These are phyloP conservation scores for Galeopsomyia nigrocyanea DNA, from an alignment of 2,888 invertebrate genomes.

Conservation along the genomic window DNA sequence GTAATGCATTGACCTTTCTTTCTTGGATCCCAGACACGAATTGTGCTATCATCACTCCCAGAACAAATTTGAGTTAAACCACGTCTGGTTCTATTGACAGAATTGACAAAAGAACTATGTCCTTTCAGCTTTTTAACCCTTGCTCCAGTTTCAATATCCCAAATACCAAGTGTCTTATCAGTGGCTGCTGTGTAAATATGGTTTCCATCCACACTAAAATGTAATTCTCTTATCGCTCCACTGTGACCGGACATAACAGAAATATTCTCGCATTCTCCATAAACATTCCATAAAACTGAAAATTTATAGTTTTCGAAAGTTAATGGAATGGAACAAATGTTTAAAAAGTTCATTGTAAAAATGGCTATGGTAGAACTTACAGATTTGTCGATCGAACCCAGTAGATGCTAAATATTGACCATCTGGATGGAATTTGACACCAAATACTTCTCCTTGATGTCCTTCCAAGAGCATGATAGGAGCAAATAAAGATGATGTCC, in stretches of 20 bases:
- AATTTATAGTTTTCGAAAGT: constrained; percentile 47
- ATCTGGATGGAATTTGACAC: constrained; percentile 94
- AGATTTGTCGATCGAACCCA: constrained; percentile 95
- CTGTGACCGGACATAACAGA: constrained; percentile 94
- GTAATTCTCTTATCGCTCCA: constrained; percentile 94
- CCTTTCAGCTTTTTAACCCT: constrained; percentile 92
- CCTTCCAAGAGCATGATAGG: constrained; percentile 97
- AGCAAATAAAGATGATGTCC: constrained; percentile 90
- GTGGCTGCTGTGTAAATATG: constrained; percentile 92
- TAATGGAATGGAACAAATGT: neutral
- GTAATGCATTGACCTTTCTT: constrained; percentile 84
- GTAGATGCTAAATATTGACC: constrained; percentile 94
- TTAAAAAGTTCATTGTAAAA: constrained; percentile 3
- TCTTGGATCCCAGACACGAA: constrained; percentile 93
- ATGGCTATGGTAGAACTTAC: constrained; percentile 73
- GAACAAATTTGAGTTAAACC: constrained; percentile 93
- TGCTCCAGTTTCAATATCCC: constrained; percentile 92
- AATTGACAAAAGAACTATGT: constrained; percentile 82
- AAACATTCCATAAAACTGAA: constrained; percentile 94
- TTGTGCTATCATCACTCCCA: constrained; percentile 94
- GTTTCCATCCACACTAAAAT: constrained; percentile 88
- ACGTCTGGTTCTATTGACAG: constrained; percentile 81
- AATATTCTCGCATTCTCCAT: constrained; percentile 98
- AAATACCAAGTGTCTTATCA: constrained; percentile 94
- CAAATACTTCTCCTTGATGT: constrained; percentile 96